Evolutionary conservation across 1,140 invertebrate genomes (phyloP).

Genomic region (Drosophila bocki): DNA sequence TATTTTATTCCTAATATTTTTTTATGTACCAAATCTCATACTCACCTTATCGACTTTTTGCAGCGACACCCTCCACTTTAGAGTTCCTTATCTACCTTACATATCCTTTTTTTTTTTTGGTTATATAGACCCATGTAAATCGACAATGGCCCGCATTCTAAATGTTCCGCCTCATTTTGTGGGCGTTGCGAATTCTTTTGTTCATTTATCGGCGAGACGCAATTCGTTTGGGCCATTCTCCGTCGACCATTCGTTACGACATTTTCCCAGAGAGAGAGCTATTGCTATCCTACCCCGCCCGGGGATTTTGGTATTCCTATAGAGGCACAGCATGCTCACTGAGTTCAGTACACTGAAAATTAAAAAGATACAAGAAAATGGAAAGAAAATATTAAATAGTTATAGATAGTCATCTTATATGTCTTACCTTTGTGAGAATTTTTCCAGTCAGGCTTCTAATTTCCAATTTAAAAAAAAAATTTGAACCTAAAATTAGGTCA

Average conservation of each 20-base stretch:
- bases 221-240: constrained; percentile 72
- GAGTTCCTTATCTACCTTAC: constrained; percentile 1
- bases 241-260: constrained; percentile 57
- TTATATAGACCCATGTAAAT: constrained; percentile 15
- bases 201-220: constrained; percentile 70
- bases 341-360: constrained; percentile 5
- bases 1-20: neutral
- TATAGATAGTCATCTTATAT: neutral
- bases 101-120: neutral
- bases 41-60: constrained; percentile 5
- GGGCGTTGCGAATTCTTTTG: constrained; percentile 72
- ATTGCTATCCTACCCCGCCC: constrained; percentile 1
- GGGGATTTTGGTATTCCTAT: constrained; percentile 20
- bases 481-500: too few species aligned
- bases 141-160: constrained; percentile 14
- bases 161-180: constrained; percentile 42
- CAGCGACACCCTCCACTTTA: neutral
- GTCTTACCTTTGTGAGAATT: neutral
- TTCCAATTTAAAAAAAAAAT: too few species aligned
- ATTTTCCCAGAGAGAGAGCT: constrained; percentile 19
- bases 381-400: neutral
- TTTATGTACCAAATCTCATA: neutral
- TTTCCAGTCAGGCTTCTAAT: fast-evolving
- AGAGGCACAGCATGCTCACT: constrained; percentile 2
- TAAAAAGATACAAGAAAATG: neutral